Conservation (phyloP, 2,113 vertebrate species). For the Vulpes ferrilata region DNA sequence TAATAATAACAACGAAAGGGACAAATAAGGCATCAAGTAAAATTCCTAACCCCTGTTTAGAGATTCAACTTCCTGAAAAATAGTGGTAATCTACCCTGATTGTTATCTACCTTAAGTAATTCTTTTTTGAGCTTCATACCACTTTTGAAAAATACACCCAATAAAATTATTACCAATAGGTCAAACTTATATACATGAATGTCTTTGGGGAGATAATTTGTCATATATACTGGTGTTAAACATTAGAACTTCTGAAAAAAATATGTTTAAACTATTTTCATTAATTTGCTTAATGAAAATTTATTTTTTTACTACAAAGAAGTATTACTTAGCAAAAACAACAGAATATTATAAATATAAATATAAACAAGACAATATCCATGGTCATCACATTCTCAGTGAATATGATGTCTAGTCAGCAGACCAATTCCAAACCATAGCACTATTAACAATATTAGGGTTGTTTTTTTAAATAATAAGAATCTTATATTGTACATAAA, state of each 20-base stretch:
- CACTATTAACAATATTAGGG: background rate
- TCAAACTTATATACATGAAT: background rate
- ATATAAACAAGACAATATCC: background rate
- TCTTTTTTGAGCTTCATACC: background rate
- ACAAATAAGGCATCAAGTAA: background rate
- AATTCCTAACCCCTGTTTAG: background rate
- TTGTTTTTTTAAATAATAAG: slow-evolving; percentile 43
- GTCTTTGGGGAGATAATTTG: background rate
- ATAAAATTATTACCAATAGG: background rate
- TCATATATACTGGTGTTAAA: background rate
- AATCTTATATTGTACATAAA: slow-evolving; percentile 11
- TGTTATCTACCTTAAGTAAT: background rate
- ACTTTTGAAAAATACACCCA: background rate
- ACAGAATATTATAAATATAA: background rate
- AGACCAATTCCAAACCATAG: background rate
- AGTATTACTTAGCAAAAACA: background rate
- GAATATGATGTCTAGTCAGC: background rate
- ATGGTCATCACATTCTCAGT: background rate
- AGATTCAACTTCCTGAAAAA: background rate
- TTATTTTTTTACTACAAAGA: slow-evolving; percentile 4
- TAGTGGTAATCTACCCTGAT: background rate
- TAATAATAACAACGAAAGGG: background rate
- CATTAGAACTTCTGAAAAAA: background rate
- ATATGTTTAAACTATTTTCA: background rate
- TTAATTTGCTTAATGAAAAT: slow-evolving; percentile 22